Base-by-base conservation (phyloP, 2,797 vertebrate species). In the Chaunax sp. region DNA sequence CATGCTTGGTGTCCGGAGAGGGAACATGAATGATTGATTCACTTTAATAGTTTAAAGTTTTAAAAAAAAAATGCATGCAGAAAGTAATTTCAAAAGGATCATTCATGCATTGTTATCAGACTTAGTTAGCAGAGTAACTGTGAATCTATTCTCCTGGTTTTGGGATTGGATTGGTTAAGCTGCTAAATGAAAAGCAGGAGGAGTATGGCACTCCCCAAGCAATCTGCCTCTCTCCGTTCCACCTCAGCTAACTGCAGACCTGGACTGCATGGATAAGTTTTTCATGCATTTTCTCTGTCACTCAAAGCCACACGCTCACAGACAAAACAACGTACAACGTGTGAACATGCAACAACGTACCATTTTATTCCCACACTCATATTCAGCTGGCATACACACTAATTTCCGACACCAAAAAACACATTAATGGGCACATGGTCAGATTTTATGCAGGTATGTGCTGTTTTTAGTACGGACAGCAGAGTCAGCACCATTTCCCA, bases 151-250 rank as follows among this genome's bases (percentile, higher is more conserved):
- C 55, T 81, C 50, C 64, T 78, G 84, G 74, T 79, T 64, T 79
- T 70, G 66, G 83, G 68, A 85, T 90, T 90, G 85, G 86, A 85
- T 87, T 92, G 88, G 92, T 88, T 92, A 92, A 91, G 89, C 86
- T 67, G 83, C 78, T 83, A 89, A 92, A 92, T 93, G 89, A 90
- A 92, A 91, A 91, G 83, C 75, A 82, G 84, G 75, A 86, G 82
- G 78, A 81, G 68, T 73, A 57, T 75, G 77, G 85, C 82, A 66
- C 81, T 91, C 90, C 87, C 83, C 41, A 46, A 88, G 84, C 89
- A 91, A 91, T 89, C 83, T 89, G 83, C 84, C 86, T 82, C 84
- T 67, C 89, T 65, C 75, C 46, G 87, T 91, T 92, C 88, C 89
- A 90, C 91, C 81, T 90, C 89, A 87, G 86, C 83, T 87, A 90